Percentiles rank a stretch among this genome's conserved stretches.
Conservation (phyloP, 2,797 vertebrate genomes). For the Phoebastria nigripes region DNA sequence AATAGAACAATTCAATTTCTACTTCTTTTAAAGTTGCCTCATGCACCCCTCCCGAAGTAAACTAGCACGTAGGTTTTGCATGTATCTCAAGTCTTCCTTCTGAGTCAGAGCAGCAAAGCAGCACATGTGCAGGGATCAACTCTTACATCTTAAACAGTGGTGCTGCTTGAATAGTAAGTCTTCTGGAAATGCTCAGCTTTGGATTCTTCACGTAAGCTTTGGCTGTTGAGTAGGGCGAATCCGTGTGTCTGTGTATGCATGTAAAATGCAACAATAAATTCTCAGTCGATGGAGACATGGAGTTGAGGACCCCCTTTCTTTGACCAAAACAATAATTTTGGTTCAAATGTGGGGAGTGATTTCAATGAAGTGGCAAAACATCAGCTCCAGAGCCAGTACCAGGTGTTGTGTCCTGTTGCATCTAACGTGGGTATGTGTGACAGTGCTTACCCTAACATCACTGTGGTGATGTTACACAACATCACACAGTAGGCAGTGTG, state of each 20-base stretch:
- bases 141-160: not conserved
- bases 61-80: not conserved
- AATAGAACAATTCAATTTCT: not conserved
- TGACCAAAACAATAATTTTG: not conserved
- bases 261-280: not conserved
- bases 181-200: not conserved
- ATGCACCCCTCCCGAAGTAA: not conserved
- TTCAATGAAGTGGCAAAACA: not conserved
- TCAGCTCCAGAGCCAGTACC: not conserved
- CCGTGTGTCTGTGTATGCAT: not conserved
- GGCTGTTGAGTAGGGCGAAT: not conserved
- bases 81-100: not conserved
- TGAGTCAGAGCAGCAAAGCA: not conserved
- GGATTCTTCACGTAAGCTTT: not conserved
- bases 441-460: not conserved
- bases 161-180: not conserved
- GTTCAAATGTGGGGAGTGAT: not conserved
- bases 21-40: not conserved
- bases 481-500: not conserved
- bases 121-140: accelerated
- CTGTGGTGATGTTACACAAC: not conserved
- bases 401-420: accelerated
- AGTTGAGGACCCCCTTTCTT: not conserved
- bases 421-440: not conserved
- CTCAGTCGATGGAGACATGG: accelerated